Conservation (phyloP, 2,888 invertebrate species). For the Troilus luridus region DNA sequence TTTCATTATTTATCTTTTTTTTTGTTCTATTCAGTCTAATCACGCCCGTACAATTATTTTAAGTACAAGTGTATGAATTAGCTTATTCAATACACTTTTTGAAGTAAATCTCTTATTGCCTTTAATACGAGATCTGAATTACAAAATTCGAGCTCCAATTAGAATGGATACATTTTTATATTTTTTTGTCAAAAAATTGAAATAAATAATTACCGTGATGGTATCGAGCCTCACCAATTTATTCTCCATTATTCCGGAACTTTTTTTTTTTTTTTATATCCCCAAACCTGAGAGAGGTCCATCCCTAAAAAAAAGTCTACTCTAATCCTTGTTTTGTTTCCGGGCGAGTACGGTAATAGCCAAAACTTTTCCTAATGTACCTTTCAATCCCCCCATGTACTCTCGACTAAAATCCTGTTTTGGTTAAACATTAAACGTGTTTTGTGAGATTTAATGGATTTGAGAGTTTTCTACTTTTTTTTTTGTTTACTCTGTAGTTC, state of each 20-base stretch:
- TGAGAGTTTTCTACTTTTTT: constrained; percentile 2
- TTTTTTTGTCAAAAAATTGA: neutral
- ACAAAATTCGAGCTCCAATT: no score
- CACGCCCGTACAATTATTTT: no score
- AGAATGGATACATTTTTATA: no score
- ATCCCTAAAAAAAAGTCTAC: constrained; percentile 40
- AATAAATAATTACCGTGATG: neutral
- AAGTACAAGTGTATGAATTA: no score
- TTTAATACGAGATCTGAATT: no score
- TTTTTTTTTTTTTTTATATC: neutral
- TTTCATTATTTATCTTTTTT: no score
- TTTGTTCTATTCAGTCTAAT: no score
- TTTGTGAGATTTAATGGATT: constrained; percentile 49
- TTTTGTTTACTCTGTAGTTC: neutral
- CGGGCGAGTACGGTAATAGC: constrained; percentile 29
- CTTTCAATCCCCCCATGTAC: neutral
- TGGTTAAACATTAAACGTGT: constrained; percentile 40
- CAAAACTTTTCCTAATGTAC: constrained; percentile 49
- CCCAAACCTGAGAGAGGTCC: neutral
- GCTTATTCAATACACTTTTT: no score
- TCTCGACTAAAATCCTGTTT: constrained; percentile 2
- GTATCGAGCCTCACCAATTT: neutral
- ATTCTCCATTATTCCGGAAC: constrained; percentile 15
- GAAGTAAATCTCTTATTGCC: no score
- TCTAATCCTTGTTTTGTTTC: constrained; percentile 50